phyloP scores from a whole-genome alignment of 2,113 vertebrate species.

The Colistium nudipinnis region DNA sequence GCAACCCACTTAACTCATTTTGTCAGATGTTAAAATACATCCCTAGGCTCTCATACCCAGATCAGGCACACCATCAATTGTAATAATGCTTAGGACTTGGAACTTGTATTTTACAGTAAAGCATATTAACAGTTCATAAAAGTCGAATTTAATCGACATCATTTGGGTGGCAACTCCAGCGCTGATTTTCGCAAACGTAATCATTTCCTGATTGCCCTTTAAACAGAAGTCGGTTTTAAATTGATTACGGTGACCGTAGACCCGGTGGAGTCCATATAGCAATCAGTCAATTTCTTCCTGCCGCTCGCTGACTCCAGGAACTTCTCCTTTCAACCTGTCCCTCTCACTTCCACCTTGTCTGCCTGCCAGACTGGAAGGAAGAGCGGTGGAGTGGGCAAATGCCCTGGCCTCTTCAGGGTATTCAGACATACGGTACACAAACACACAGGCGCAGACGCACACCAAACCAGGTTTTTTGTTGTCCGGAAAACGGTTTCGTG shows the following conservation, averaged over 20 bases:
- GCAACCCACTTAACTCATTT: too few relatives aligned
- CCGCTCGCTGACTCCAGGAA: slow-evolving; percentile 47
- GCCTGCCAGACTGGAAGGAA: slow-evolving; percentile 72
- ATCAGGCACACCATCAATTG: too few relatives aligned
- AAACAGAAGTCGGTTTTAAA: slow-evolving; percentile 54
- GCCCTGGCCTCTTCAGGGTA: slow-evolving; percentile 38
- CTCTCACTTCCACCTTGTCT: slow-evolving; percentile 66
- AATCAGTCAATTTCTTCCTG: slow-evolving; percentile 69
- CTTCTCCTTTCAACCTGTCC: slow-evolving; percentile 60
- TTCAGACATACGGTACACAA: slow-evolving; percentile 43
- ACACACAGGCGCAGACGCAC: slow-evolving; percentile 6
- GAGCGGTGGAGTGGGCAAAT: slow-evolving; percentile 63
- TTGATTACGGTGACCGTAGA: slow-evolving; percentile 47
- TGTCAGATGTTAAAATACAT: too few relatives aligned
- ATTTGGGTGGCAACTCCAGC: too few relatives aligned
- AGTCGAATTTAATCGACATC: too few relatives aligned
- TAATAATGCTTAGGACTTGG: too few relatives aligned
- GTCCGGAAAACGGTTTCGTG: slow-evolving; percentile 41
- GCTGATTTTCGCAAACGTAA: too few relatives aligned
- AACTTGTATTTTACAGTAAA: too few relatives aligned
- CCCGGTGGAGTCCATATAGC: slow-evolving; percentile 50
- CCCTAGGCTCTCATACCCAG: too few relatives aligned
- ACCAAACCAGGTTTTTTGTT: slow-evolving; percentile 28
- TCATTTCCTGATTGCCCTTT: slow-evolving; percentile 25
- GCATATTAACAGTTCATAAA: too few relatives aligned